These are phyloP conservation scores for Eurypyga helias DNA, from an alignment of 2,113 vertebrate species.

Conservation along the genomic window DNA sequence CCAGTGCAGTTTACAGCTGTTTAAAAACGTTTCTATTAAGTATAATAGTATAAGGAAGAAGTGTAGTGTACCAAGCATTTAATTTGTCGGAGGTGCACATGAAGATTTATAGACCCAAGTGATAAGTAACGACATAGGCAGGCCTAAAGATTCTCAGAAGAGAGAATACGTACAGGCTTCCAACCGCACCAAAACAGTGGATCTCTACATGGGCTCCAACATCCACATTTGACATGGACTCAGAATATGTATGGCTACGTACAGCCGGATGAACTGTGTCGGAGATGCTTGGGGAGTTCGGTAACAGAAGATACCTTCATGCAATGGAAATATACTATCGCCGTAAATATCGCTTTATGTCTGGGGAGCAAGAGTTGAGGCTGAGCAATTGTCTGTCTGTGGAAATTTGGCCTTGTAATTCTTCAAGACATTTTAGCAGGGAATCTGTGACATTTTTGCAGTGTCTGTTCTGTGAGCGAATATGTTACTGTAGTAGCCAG, in stretches of 20 bases:
- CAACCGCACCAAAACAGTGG: background rate
- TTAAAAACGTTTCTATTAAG: background rate
- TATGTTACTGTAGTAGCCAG: background rate
- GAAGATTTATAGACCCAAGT: background rate
- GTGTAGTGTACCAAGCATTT: background rate
- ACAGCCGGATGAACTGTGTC: background rate
- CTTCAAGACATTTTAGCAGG: background rate
- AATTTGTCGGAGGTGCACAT: background rate
- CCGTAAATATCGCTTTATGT: rapidly evolving
- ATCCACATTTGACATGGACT: background rate
- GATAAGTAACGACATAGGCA: background rate
- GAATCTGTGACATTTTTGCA: background rate
- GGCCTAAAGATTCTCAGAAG: background rate
- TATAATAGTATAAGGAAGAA: background rate
- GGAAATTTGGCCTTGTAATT: background rate
- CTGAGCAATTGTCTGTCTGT: background rate
- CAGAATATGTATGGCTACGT: background rate
- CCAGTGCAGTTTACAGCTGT: background rate
- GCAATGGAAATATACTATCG: background rate
- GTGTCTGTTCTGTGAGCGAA: background rate
- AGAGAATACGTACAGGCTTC: background rate
- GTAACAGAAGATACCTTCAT: background rate
- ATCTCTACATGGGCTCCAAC: background rate
- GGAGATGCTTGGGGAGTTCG: background rate
- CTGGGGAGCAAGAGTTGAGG: background rate